phyloP scores from a whole-genome alignment of 1,140 invertebrate genomes.

The Eulimnadia texana region DNA sequence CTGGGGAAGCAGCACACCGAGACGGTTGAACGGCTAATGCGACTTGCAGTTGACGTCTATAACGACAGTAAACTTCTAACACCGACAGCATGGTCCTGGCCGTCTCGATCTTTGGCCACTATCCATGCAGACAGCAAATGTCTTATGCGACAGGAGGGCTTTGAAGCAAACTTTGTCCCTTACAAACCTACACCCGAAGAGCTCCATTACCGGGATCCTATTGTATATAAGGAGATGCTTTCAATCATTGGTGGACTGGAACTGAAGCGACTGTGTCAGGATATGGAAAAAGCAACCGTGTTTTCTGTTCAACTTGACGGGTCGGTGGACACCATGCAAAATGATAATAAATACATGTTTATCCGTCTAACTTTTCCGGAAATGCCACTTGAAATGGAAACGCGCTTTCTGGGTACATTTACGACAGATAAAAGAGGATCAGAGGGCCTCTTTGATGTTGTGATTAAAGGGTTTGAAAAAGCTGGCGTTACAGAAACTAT shows the following conservation, averaged over 20 bases:
- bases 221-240: neutral
- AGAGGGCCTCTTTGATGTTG: neutral
- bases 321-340: neutral
- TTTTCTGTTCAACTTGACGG: neutral
- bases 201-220: neutral
- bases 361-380: neutral
- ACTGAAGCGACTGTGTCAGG: neutral
- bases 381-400: neutral
- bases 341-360: neutral
- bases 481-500: neutral
- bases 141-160: neutral
- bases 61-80: neutral
- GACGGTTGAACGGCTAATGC: neutral
- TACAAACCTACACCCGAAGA: neutral
- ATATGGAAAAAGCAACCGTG: neutral
- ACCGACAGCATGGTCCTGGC: neutral
- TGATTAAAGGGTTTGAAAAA: neutral
- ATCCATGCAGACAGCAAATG: neutral
- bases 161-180: neutral
- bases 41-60: neutral
- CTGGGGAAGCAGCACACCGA: neutral
- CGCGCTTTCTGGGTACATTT: neutral
- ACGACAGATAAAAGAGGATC: neutral
- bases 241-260: neutral
- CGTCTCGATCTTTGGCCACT: neutral